These are phyloP conservation scores for Meteorus colon DNA, from an alignment of 2,888 invertebrate species.

Conservation along the genomic window DNA sequence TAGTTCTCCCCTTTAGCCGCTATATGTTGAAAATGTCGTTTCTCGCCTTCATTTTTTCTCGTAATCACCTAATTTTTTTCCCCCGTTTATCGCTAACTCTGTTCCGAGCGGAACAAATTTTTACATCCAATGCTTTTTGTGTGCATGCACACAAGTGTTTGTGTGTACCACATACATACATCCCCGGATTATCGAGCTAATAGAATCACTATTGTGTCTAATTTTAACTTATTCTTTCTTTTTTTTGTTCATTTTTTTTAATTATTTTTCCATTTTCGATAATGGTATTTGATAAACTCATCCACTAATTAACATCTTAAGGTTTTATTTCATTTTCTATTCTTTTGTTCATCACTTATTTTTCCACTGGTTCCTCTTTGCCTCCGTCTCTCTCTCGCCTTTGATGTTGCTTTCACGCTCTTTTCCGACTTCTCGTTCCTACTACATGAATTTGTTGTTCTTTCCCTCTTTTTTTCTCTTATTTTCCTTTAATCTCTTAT, in stretches of 20 bases:
- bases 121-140: constrained; percentile 59
- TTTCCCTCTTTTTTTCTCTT: constrained; percentile 16
- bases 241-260: constrained; percentile 27
- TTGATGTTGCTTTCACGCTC: constrained; percentile 25
- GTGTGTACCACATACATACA: constrained; percentile 37
- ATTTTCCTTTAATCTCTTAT: constrained; percentile 36
- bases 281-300: constrained; percentile 61
- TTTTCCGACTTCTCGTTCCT: neutral
- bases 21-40: neutral
- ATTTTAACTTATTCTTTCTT: constrained; percentile 49
- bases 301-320: constrained; percentile 65
- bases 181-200: constrained; percentile 62
- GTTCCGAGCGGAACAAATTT: constrained; percentile 57
- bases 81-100: constrained; percentile 49
- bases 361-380: neutral
- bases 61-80: constrained; percentile 39
- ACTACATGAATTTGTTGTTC: neutral
- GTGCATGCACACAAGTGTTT: neutral
- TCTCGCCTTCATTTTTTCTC: neutral
- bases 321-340: constrained; percentile 49
- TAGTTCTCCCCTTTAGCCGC: neutral
- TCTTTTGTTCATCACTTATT: constrained; percentile 33
- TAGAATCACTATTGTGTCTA: constrained; percentile 68
- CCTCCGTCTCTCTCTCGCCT: neutral
- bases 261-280: constrained; percentile 35